Evolutionary conservation across 2,888 invertebrate genomes (phyloP).

Genomic region (Anoncus sp.): DNA sequence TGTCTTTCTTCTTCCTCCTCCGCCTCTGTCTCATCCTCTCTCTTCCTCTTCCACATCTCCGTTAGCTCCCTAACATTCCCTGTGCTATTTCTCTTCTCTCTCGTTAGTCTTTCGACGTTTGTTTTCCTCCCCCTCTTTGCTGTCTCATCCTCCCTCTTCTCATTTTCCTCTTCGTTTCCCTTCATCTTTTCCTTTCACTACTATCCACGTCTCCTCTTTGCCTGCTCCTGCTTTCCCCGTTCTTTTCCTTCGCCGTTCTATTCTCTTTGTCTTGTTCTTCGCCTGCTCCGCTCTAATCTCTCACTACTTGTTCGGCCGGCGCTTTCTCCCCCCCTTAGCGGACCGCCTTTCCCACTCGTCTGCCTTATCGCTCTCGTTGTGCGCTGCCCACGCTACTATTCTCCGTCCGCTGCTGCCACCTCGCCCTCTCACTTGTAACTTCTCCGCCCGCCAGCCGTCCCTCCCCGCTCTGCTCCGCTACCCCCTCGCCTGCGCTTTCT

Average conservation of each 20-base stretch:
- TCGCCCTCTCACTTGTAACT: too few species aligned
- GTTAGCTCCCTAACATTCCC: not conserved
- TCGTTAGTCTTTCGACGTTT: slow-evolving; percentile 14
- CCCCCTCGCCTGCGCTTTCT: too few species aligned
- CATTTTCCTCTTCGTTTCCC: not conserved
- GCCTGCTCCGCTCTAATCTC: not conserved
- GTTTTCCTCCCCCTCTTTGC: slow-evolving; percentile 12
- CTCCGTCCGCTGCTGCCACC: too few species aligned
- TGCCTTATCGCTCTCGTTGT: too few species aligned
- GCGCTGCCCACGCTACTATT: too few species aligned
- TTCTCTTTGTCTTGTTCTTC: not conserved
- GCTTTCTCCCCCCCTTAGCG: too few species aligned
- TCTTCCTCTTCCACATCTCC: slow-evolving; percentile 17
- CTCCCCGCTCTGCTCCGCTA: too few species aligned
- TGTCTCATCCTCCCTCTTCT: not conserved
- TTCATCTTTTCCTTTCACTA: not conserved
- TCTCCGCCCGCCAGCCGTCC: too few species aligned
- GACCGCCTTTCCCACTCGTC: too few species aligned
- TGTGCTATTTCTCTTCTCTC: slow-evolving; percentile 5
- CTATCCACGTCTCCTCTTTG: not conserved
- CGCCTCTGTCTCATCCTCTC: not conserved
- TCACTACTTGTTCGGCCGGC: not conserved
- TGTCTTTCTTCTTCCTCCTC: not conserved
- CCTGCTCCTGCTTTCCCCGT: not conserved
- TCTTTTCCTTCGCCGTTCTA: not conserved